Evolutionary conservation across 2,888 invertebrate species (phyloP).

Genomic region (Blomia tropicalis): DNA sequence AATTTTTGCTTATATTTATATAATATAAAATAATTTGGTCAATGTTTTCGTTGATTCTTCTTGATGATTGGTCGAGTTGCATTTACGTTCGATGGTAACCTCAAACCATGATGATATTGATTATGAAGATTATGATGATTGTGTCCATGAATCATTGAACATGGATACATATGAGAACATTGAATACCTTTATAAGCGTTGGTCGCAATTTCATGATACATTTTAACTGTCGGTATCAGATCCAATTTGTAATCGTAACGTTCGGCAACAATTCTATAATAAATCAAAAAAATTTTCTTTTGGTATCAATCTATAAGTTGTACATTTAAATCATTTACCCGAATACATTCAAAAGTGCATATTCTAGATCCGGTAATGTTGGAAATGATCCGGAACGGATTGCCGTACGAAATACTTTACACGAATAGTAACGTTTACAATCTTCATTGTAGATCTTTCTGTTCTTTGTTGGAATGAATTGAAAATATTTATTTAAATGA

Average conservation of each 20-base stretch:
- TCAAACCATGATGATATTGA: neutral
- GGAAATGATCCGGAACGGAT: slow-evolving; percentile 17
- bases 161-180: slow-evolving; percentile 22
- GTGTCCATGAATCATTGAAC: too few relatives aligned
- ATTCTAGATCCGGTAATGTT: slow-evolving; percentile 20
- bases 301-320: neutral
- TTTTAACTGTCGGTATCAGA: slow-evolving; percentile 23
- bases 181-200: slow-evolving; percentile 21
- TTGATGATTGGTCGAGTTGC: neutral
- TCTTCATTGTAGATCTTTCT: slow-evolving; percentile 15
- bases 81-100: neutral
- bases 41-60: neutral
- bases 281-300: neutral
- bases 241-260: slow-evolving; percentile 21
- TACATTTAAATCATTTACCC: slow-evolving; percentile 15
- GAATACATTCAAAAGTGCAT: slow-evolving; percentile 22
- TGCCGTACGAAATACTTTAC: slow-evolving; percentile 22
- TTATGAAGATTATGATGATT: too few relatives aligned
- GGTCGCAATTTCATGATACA: slow-evolving; percentile 24
- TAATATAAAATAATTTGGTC: too few relatives aligned
- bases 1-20: too few relatives aligned
- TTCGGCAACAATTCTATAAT: slow-evolving; percentile 23
- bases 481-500: slow-evolving; percentile 1
- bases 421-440: slow-evolving; percentile 23
- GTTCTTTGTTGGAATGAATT: neutral